Percentiles rank a stretch among this genome's conserved stretches.
Evolutionary conservation across 2,888 invertebrate species (phyloP).

Genomic region (Caenorhabditis sp.): DNA sequence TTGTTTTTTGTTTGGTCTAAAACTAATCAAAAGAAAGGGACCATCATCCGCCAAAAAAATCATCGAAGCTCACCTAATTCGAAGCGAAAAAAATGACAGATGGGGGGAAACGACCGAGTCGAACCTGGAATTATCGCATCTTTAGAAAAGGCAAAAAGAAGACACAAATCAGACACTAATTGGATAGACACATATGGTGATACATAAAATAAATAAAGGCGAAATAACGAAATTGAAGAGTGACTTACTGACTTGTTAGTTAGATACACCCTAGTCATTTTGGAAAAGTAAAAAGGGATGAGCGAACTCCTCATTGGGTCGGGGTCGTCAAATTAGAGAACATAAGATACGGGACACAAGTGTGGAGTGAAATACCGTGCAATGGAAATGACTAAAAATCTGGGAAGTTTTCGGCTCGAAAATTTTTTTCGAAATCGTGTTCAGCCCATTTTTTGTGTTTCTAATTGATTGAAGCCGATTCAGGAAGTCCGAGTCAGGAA

Average conservation of each 20-base stretch:
- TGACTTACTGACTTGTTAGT: background rate
- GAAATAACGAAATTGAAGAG: background rate
- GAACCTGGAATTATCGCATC: background rate
- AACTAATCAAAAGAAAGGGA: background rate
- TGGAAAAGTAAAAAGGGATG: too few relatives aligned
- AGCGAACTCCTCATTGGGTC: too few relatives aligned
- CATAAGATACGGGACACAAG: too few relatives aligned
- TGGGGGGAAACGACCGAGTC: background rate
- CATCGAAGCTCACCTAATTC: background rate
- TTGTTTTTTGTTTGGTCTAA: background rate
- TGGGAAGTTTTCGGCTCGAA: too few relatives aligned
- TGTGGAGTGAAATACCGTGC: too few relatives aligned
- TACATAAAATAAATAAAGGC: background rate
- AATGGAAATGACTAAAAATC: too few relatives aligned
- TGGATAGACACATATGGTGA: slow-evolving; percentile 1
- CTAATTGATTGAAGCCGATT: too few relatives aligned
- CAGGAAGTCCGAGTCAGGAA: too few relatives aligned
- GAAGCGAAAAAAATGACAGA: background rate
- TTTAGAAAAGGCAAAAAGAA: background rate
- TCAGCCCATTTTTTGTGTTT: too few relatives aligned
- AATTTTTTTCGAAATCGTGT: too few relatives aligned
- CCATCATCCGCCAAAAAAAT: background rate
- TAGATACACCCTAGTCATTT: background rate
- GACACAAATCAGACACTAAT: background rate
- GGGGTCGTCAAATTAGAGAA: too few relatives aligned